Percentiles rank a stretch among this genome's conserved stretches.
These are phyloP conservation scores for Ranitomeya imitator DNA, from an alignment of 2,113 vertebrate species.

Conservation along the genomic window DNA sequence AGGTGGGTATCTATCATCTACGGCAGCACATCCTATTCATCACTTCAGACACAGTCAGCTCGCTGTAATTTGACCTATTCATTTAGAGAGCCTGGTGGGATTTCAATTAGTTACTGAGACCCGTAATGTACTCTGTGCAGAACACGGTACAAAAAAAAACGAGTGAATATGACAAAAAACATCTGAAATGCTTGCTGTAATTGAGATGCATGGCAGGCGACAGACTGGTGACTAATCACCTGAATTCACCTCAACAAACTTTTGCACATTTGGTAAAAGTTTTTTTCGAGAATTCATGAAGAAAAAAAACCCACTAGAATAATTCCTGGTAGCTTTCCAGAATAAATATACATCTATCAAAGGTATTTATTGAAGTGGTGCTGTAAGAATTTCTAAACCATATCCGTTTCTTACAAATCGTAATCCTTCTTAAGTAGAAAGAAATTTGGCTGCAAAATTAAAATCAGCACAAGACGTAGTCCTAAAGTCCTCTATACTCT, in stretches of 20 bases:
- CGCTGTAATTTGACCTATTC: slow-evolving; percentile 58
- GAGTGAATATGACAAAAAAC: slow-evolving; percentile 30
- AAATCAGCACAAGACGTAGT: not conserved
- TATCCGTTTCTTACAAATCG: not conserved
- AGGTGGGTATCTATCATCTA: slow-evolving; percentile 55
- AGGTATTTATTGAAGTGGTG: slow-evolving; percentile 8
- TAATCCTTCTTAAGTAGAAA: slow-evolving; percentile 11
- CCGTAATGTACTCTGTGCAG: slow-evolving; percentile 47
- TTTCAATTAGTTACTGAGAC: slow-evolving; percentile 55
- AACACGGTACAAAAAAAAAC: slow-evolving; percentile 18
- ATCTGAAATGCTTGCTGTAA: slow-evolving; percentile 43
- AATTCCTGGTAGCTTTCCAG: not conserved
- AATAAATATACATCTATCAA: not conserved
- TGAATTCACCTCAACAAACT: slow-evolving; percentile 48
- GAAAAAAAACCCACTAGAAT: not conserved
- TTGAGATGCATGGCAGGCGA: slow-evolving; percentile 1
- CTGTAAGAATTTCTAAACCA: not conserved
- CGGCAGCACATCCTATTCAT: slow-evolving; percentile 54
- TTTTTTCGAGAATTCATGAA: not conserved
- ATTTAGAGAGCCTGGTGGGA: slow-evolving; percentile 58
- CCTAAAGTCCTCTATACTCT: not conserved
- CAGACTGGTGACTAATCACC: slow-evolving; percentile 6
- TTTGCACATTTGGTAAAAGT: slow-evolving; percentile 29
- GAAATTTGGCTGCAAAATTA: not conserved
- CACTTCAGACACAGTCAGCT: slow-evolving; percentile 50